These are phyloP conservation scores for Takifugu rubripes DNA, from an alignment of 2,797 vertebrate genomes.

Conservation along the genomic window DNA sequence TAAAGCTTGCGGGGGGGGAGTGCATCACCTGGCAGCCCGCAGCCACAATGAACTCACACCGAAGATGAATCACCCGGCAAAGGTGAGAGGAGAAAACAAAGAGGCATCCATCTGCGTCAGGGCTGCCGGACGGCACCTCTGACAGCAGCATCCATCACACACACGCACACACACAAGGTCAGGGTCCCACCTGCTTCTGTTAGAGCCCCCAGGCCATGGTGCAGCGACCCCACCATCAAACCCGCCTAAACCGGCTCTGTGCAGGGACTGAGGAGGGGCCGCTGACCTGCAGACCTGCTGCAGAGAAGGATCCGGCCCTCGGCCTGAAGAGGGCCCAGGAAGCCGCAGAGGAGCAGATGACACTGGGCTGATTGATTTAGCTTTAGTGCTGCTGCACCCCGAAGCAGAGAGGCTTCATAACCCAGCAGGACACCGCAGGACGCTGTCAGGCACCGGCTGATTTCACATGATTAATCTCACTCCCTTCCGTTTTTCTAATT, in stretches of 20 bases:
- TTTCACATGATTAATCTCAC: neutral
- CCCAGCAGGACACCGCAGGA: slow-evolving; percentile 29
- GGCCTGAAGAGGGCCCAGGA: slow-evolving; percentile 20
- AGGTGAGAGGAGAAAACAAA: slow-evolving; percentile 71
- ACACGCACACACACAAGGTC: slow-evolving; percentile 74
- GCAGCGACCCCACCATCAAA: slow-evolving; percentile 18
- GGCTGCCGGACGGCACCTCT: slow-evolving; percentile 62
- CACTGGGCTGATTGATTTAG: slow-evolving; percentile 14
- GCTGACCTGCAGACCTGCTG: too few relatives aligned
- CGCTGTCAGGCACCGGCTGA: neutral
- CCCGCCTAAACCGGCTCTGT: neutral
- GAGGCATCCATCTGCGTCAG: slow-evolving; percentile 75
- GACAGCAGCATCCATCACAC: slow-evolving; percentile 75
- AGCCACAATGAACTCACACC: slow-evolving; percentile 43
- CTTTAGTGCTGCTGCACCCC: slow-evolving; percentile 20
- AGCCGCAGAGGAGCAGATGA: slow-evolving; percentile 51
- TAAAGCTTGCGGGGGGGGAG: slow-evolving; percentile 52
- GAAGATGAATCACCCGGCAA: slow-evolving; percentile 75
- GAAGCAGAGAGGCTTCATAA: slow-evolving; percentile 46
- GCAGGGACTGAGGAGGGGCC: too few relatives aligned
- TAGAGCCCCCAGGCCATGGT: slow-evolving; percentile 12
- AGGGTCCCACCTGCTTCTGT: slow-evolving; percentile 46
- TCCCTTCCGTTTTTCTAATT: neutral
- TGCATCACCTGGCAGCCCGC: slow-evolving; percentile 51
- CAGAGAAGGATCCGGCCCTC: too few relatives aligned